Evolutionary conservation across 2,113 vertebrate genomes (phyloP).

Genomic region (Peromyscus polionotus): DNA sequence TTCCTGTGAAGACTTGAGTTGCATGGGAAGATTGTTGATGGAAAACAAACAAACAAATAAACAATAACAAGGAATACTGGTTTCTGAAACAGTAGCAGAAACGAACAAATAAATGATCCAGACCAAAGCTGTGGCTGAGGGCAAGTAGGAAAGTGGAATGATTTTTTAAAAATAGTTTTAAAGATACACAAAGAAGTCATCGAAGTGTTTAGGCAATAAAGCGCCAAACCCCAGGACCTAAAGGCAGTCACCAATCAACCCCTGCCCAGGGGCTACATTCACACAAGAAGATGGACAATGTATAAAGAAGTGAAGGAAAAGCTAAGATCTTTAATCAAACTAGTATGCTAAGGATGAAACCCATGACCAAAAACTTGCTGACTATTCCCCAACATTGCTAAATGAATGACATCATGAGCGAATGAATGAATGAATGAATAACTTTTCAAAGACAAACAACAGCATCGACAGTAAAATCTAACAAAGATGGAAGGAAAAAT

Average conservation of each 20-base stretch:
- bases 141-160: background rate
- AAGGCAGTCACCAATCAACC: background rate
- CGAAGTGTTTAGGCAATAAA: background rate
- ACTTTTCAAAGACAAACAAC: background rate
- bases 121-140: background rate
- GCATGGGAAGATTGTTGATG: background rate
- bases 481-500: background rate
- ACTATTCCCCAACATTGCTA: background rate
- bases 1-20: background rate
- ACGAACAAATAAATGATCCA: background rate
- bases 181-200: background rate
- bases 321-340: background rate
- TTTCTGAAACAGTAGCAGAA: background rate
- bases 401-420: background rate
- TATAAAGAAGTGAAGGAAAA: background rate
- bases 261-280: accelerated
- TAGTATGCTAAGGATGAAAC: background rate
- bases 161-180: background rate
- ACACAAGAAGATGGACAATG: accelerated
- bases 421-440: background rate
- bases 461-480: background rate
- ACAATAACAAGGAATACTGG: background rate
- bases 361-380: background rate
- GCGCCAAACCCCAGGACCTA: accelerated
- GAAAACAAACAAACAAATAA: background rate